Evolutionary conservation across 2,888 invertebrate genomes (phyloP), one percentile per base, ranked within the genome.

Genomic region (Parnassius apollo): DNA sequence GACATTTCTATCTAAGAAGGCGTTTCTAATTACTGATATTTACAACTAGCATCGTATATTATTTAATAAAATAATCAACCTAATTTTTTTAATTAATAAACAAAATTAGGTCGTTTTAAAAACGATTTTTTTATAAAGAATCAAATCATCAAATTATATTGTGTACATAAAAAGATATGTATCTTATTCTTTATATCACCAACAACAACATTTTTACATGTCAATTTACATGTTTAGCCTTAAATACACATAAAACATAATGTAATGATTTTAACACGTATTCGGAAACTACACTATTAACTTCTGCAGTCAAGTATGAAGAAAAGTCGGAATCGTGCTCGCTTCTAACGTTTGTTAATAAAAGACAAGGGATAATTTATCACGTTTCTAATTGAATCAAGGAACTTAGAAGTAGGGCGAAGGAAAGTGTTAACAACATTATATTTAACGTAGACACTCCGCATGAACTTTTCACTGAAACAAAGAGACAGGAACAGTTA

Each of bases 401-500:
- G 72, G 80, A 77, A 76, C 77, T 77, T 71, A 84, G 74, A 75
- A 80, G 77, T 74, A 81, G 75, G 71, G 77, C 75, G 71, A 89
- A 77, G 66, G 84, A 80, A 82, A 89, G 81, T 83, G 83, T 82
- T 87, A 91, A 86, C 81, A 88, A 75, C 69, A 78, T 85, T 84
- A 86, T 77, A 79, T 79, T 86, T 75, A 83, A 76, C 75, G 81
- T 76, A 70, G 83, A 72, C 72, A 75, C 78, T 68, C 74, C 79
- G 74, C 80, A 75, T 69, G 87, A 83, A 80, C 89, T 91, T 82
- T 86, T 75, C 79, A 91, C 90, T 90, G 88, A 71, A 89, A 89
- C 86, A 90, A 86, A 85, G 71, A 81, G 80, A 69, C 53, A 3
- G 25, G 2, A 25, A 25, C 2, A 25, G 25, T 25, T 25, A 25